Evolutionary conservation across 2,113 vertebrate genomes (phyloP), one percentile per base, ranked within the genome.

Genomic region (Macquaria australasica): DNA sequence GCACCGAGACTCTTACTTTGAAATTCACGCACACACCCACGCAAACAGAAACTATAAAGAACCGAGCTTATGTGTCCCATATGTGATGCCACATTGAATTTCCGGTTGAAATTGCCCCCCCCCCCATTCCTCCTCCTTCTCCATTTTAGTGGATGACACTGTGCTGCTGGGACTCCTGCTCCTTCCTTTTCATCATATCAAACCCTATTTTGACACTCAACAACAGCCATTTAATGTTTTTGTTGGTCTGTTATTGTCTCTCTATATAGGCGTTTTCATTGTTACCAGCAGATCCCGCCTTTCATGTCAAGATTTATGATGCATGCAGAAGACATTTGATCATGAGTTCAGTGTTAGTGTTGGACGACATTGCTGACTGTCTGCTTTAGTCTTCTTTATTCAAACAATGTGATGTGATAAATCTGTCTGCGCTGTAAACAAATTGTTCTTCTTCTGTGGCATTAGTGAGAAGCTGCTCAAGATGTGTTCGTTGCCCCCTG

Each of bases 41-140:
- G 76, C 79, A 83, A 55, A 64, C 80, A 77, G n/a, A 83, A 74
- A 67, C 82, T 68, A 82, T 83, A 90, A 89, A 92, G 87, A 72
- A 67, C 51, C 0, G 23, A 50, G 94, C 96, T 98, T 95, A 98
- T 98, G 96, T 96, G 95, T 97, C 97, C 98, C 97, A 98, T 97
- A 98, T 98, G 97, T 96, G 97, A 97, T 97, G 97, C 97, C 97
- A 97, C 97, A 96, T 97, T 96, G 96, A 97, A 97, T 98, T 98
- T 99, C 97, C 96, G 96, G 97, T 96, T 82, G 94, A 96, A 95
- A 95, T 94, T 94, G 92, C 34, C 34, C 4, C 28, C 2, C 34
- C 51, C 15, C 21, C 12, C 21, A 5, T 72, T 78, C 72, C 76
- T 68, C 66, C 64, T 58, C 50, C 1, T 25, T 82, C 84, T 96